Percentiles rank a stretch among this genome's conserved stretches.
phyloP scores from a whole-genome alignment of 2,797 vertebrate genomes.

The Loriculus beryllinus region DNA sequence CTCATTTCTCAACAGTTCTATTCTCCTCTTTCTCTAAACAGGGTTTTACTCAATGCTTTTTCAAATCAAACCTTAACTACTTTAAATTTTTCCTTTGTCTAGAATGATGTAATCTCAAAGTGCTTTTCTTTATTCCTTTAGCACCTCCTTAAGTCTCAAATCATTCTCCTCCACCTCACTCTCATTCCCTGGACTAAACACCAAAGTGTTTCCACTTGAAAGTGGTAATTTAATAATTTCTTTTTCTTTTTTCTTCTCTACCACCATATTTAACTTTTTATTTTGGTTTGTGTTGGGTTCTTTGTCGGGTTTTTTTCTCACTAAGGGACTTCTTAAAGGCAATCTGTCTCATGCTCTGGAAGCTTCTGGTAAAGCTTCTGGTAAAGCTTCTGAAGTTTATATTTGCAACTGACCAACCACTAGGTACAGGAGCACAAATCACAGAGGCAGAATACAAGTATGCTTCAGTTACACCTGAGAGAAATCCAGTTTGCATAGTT shows the following conservation, averaged over 20 bases:
- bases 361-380: background rate
- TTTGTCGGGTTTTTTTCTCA: fast-evolving
- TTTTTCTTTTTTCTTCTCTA: background rate
- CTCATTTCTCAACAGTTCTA: background rate
- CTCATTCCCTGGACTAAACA: background rate
- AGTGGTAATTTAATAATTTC: background rate
- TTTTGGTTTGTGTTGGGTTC: background rate
- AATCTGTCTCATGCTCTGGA: background rate
- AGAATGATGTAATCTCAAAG: background rate
- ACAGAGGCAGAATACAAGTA: background rate
- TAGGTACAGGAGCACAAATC: background rate
- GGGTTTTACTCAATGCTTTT: background rate
- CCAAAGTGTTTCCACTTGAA: background rate
- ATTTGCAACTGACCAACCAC: background rate
- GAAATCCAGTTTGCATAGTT: background rate
- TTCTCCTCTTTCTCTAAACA: background rate
- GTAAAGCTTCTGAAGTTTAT: background rate
- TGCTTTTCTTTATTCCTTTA: background rate
- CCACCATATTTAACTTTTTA: background rate
- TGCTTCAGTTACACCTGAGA: background rate
- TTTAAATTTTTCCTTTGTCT: background rate
- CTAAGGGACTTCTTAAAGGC: background rate
- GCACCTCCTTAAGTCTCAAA: background rate
- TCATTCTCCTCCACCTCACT: background rate
- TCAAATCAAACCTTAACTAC: background rate